Evolutionary conservation across 2,888 invertebrate genomes (phyloP).

Genomic region (Nephrotoma guestfalica): DNA sequence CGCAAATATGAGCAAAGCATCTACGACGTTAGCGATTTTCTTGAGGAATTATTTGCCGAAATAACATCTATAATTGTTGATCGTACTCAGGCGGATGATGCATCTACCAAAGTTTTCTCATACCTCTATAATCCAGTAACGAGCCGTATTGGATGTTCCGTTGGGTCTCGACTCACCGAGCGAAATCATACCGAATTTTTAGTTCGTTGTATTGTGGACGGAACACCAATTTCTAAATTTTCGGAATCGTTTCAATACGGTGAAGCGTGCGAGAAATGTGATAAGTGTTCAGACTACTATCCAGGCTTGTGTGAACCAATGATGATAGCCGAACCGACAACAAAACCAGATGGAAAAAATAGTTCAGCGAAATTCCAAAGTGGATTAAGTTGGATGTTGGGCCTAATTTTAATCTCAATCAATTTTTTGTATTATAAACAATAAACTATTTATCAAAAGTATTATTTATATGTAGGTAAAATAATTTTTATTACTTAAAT

Average conservation of each 20-base stretch:
- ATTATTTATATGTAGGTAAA: not conserved
- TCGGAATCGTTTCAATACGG: not conserved
- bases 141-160: not conserved
- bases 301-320: not conserved
- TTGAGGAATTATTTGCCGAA: not conserved
- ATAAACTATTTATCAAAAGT: not conserved
- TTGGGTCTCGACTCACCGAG: not conserved
- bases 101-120: not conserved
- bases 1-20: not conserved
- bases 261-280: not conserved
- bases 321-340: not conserved
- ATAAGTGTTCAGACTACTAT: not conserved
- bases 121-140: not conserved
- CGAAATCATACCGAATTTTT: not conserved
- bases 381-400: not conserved
- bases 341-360: not conserved
- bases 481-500: not conserved
- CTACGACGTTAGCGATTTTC: not conserved
- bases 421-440: not conserved
- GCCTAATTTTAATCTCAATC: not conserved
- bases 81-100: not conserved
- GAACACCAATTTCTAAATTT: not conserved
- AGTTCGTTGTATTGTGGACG: not conserved
- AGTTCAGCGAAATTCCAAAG: not conserved
- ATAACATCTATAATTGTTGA: not conserved